Percentiles rank a stretch among this genome's conserved stretches.
Evolutionary conservation across 1,140 invertebrate genomes (phyloP).

Genomic region (Drosophila ohnishii): DNA sequence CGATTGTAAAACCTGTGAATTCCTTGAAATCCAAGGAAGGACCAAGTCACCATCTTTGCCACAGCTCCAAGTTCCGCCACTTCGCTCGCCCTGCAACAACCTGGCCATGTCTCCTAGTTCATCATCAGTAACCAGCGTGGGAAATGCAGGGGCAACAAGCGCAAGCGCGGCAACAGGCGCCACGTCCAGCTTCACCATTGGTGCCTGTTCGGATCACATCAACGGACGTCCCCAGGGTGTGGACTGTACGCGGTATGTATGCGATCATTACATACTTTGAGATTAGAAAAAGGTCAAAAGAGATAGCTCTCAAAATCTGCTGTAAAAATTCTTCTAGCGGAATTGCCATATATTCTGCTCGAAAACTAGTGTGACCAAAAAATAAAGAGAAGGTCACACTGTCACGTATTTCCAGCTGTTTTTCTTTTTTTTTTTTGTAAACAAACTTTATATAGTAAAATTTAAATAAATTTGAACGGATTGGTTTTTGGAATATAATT

Average conservation of each 20-base stretch:
- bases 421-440: too few species aligned
- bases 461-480: too few species aligned
- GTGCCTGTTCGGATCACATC: conserved; percentile 96
- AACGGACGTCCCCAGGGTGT: conserved; percentile 96
- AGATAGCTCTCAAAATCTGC: too few species aligned
- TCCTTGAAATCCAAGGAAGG: conserved; percentile 62
- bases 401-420: too few species aligned
- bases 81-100: conserved; percentile 67
- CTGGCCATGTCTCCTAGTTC: conserved; percentile 85
- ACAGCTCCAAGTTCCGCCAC: conserved; percentile 63
- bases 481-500: too few species aligned
- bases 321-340: too few species aligned
- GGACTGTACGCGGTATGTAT: conserved; percentile 88
- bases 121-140: conserved; percentile 83
- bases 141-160: conserved; percentile 23
- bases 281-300: background rate
- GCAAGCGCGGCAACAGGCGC: conserved; percentile 2
- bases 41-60: conserved; percentile 72
- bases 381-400: too few species aligned
- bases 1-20: conserved; percentile 80
- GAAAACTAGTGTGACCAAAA: too few species aligned
- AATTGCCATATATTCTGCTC: too few species aligned
- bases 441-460: too few species aligned
- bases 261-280: background rate
- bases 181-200: conserved; percentile 88